Percentiles rank a stretch among this genome's conserved stretches.
phyloP scores from a whole-genome alignment of 23 tunicate genomes.

The Oikopleura dioica region DNA sequence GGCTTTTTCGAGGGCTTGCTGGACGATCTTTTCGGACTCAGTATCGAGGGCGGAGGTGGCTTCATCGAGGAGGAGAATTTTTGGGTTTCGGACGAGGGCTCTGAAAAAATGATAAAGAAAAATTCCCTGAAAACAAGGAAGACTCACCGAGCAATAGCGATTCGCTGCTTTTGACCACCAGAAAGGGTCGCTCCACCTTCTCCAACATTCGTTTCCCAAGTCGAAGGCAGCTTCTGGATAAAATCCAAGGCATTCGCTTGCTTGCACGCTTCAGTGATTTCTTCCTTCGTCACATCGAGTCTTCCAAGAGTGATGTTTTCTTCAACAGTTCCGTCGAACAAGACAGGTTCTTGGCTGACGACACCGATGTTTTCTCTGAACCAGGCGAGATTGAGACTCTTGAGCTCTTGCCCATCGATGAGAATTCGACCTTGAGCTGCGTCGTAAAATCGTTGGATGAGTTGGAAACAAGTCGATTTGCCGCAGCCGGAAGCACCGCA shows the following conservation, averaged over 20 bases:
- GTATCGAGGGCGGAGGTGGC: too few relatives aligned
- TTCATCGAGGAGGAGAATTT: too few relatives aligned
- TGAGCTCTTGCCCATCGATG: background rate
- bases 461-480: conserved; percentile 66
- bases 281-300: background rate
- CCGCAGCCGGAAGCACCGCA: conserved; percentile 96
- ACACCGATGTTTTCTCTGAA: background rate
- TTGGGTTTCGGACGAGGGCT: too few relatives aligned
- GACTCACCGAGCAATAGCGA: conserved; percentile 1
- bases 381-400: background rate
- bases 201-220: conserved; percentile 8
- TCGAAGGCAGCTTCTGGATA: background rate
- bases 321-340: background rate
- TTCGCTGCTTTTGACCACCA: conserved; percentile 7
- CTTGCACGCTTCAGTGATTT: background rate
- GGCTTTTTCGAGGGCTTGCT: too few relatives aligned
- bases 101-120: too few relatives aligned
- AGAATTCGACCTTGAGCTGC: background rate
- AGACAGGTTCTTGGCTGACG: conserved; percentile 6
- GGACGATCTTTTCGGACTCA: too few relatives aligned
- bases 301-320: background rate
- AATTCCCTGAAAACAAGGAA: too few relatives aligned
- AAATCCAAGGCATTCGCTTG: background rate
- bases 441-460: conserved; percentile 81
- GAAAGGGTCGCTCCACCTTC: conserved; percentile 1